Evolutionary conservation across 2,888 invertebrate genomes (phyloP).

Genomic region (Thymelicus sylvestris): DNA sequence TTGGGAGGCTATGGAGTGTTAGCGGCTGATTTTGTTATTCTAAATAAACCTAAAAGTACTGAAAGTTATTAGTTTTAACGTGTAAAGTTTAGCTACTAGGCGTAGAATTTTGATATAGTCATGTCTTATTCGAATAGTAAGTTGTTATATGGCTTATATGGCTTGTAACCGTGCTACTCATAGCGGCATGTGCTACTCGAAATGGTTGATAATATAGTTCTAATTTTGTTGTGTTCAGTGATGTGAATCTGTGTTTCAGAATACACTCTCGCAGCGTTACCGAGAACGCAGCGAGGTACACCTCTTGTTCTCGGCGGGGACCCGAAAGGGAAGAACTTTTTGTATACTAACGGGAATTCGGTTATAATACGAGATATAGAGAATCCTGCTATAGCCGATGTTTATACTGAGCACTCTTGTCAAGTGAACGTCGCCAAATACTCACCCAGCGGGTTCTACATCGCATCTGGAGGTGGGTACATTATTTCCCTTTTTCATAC

Average conservation of each 20-base stretch:
- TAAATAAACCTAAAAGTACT: conserved; percentile 71
- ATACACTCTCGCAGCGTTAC: conserved; percentile 96
- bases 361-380: conserved; percentile 98
- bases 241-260: conserved; percentile 78
- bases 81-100: conserved; percentile 59
- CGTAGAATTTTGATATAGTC: conserved; percentile 60
- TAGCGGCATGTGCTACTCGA: conserved; percentile 34
- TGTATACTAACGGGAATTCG: conserved; percentile 98
- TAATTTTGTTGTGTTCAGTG: conserved; percentile 29
- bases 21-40: conserved; percentile 78
- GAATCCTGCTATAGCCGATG: conserved; percentile 96
- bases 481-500: background rate
- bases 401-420: conserved; percentile 98
- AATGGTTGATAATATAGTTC: conserved; percentile 36
- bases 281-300: conserved; percentile 96
- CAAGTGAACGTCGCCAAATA: conserved; percentile 98
- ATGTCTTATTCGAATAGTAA: conserved; percentile 82
- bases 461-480: conserved; percentile 96
- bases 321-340: conserved; percentile 98
- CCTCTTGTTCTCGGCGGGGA: conserved; percentile 97
- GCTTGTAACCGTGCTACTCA: conserved; percentile 51
- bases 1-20: conserved; percentile 65
- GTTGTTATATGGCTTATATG: conserved; percentile 53
- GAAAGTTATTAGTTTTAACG: conserved; percentile 57
- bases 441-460: conserved; percentile 99